Evolutionary conservation across 92 coral and sea anemone genomes (phyloP).

Genomic region (Epizoanthus ramosus): DNA sequence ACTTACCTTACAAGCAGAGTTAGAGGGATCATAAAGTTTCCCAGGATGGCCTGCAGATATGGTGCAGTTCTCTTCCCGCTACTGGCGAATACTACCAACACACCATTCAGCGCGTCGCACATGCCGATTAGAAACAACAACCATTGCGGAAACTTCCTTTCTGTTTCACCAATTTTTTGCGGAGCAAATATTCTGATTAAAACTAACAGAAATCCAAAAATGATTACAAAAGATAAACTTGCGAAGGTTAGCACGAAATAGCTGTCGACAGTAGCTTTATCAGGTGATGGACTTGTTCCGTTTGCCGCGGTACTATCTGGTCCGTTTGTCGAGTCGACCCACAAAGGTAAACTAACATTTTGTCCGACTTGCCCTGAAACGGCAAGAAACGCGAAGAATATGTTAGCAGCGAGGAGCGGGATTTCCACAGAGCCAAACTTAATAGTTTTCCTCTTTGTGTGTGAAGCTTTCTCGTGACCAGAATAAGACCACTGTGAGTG

Average conservation of each 20-base stretch:
- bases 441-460: slow-evolving; percentile 30
- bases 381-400: slow-evolving; percentile 63
- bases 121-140: slow-evolving; percentile 73
- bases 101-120: slow-evolving; percentile 76
- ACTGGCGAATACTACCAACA: slow-evolving; percentile 76
- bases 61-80: slow-evolving; percentile 85
- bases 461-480: neutral
- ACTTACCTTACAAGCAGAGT: slow-evolving; percentile 73
- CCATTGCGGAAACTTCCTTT: slow-evolving; percentile 64
- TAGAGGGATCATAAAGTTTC: slow-evolving; percentile 79
- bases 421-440: slow-evolving; percentile 55
- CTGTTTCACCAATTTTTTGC: slow-evolving; percentile 66
- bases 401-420: slow-evolving; percentile 61
- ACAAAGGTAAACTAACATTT: slow-evolving; percentile 75
- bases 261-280: slow-evolving; percentile 58
- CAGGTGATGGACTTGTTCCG: neutral
- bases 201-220: slow-evolving; percentile 62
- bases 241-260: slow-evolving; percentile 79
- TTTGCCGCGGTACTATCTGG: neutral
- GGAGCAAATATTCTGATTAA: slow-evolving; percentile 52
- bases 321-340: slow-evolving; percentile 76
- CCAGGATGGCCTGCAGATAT: slow-evolving; percentile 88
- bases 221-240: slow-evolving; percentile 68
- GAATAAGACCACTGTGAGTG: too few relatives aligned
- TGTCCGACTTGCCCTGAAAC: slow-evolving; percentile 76